phyloP scores from a whole-genome alignment of 2,113 vertebrate species.

The Panthera tigris region DNA sequence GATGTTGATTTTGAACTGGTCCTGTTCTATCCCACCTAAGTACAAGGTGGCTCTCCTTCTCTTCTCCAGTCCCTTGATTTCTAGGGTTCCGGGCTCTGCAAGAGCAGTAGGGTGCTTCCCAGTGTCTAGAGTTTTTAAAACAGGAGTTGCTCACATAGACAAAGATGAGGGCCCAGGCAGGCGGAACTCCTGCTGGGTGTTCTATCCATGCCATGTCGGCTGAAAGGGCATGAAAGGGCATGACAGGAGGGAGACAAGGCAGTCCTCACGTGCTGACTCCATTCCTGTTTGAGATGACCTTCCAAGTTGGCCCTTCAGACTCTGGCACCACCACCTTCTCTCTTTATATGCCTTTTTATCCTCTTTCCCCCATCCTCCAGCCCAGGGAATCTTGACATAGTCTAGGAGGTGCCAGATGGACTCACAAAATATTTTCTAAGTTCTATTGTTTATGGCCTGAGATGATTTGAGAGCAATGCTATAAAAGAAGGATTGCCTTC shows the following conservation, averaged over 20 bases:
- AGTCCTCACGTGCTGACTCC: background rate
- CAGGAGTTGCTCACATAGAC: background rate
- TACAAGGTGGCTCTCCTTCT: background rate
- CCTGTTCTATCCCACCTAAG: background rate
- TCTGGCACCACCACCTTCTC: background rate
- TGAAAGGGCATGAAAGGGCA: background rate
- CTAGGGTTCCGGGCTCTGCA: background rate
- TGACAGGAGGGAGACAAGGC: background rate
- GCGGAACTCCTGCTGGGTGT: background rate
- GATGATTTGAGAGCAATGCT: background rate
- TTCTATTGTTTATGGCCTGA: background rate
- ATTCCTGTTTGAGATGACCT: background rate
- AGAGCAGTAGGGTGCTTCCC: background rate
- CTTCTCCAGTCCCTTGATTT: background rate
- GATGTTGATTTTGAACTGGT: background rate
- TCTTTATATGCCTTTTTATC: background rate
- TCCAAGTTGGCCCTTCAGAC: background rate
- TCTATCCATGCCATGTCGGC: background rate
- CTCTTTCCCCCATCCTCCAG: background rate
- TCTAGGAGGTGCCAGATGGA: background rate
- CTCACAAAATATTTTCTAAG: background rate
- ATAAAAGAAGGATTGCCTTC: background rate
- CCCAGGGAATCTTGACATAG: background rate
- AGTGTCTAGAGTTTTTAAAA: background rate
- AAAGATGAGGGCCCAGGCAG: background rate